These are phyloP conservation scores for Aphelocoma californica DNA, from an alignment of 2,797 vertebrate genomes.

Conservation along the genomic window DNA sequence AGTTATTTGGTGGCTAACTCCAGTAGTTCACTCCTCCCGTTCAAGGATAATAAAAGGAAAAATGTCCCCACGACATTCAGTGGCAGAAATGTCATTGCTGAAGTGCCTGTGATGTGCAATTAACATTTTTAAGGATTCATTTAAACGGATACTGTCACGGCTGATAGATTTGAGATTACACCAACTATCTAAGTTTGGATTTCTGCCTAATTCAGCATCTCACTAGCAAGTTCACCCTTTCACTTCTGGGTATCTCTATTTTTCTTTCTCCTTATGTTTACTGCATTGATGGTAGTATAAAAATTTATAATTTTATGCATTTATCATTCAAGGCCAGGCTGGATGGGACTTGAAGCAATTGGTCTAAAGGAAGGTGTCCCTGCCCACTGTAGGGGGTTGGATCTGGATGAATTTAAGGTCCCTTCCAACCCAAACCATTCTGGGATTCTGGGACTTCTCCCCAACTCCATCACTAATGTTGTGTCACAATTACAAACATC, in stretches of 20 bases:
- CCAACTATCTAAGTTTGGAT: constrained; percentile 9
- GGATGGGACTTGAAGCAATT: not conserved
- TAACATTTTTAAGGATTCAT: constrained; percentile 64
- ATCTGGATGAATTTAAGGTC: not conserved
- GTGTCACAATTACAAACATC: not conserved
- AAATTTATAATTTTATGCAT: not conserved
- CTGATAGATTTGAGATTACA: constrained; percentile 29
- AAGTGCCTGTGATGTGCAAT: constrained; percentile 53
- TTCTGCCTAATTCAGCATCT: constrained; percentile 20
- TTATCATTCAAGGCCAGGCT: not conserved
- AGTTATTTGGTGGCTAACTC: constrained; percentile 18
- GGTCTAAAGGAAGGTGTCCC: not conserved
- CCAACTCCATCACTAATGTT: not conserved
- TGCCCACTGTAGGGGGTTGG: not conserved
- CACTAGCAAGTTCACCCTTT: not conserved
- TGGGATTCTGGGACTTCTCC: not conserved
- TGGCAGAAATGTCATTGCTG: constrained; percentile 53
- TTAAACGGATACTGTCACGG: constrained; percentile 51
- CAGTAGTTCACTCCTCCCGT: not conserved
- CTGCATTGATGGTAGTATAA: not conserved
- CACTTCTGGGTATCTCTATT: not conserved
- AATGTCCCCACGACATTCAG: constrained; percentile 51
- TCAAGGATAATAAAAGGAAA: constrained; percentile 41
- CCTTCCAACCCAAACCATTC: not conserved
- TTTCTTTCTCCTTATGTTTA: not conserved